phyloP scores from a whole-genome alignment of 2,113 vertebrate genomes.

The Scortum barcoo region DNA sequence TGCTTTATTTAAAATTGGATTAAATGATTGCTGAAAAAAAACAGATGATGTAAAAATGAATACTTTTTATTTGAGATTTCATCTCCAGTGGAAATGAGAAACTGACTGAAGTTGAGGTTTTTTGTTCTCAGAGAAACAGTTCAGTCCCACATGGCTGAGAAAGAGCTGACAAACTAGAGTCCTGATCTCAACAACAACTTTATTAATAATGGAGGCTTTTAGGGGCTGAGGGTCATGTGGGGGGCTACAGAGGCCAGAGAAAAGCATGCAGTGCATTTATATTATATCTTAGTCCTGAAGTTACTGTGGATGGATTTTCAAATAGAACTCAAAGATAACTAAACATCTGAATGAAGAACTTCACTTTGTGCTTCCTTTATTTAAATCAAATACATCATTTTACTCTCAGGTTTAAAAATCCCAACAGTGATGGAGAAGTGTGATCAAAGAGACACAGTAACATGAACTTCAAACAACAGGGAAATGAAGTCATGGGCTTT shows the following conservation, averaged over 20 bases:
- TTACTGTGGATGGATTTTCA: not conserved
- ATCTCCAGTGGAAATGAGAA: not conserved
- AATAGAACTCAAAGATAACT: not conserved
- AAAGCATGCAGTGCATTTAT: constrained; percentile 8
- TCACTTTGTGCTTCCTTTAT: too few species aligned
- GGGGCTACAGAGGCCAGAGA: not conserved
- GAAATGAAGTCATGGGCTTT: constrained; percentile 24
- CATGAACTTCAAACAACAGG: not conserved
- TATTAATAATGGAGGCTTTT: constrained; percentile 30
- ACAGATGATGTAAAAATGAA: not conserved
- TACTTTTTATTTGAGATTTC: not conserved
- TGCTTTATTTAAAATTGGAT: not conserved
- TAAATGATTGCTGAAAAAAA: not conserved
- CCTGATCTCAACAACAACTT: not conserved
- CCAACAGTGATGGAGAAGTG: not conserved
- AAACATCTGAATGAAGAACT: not conserved
- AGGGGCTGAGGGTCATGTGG: not conserved
- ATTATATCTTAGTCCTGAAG: not conserved
- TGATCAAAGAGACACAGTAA: constrained; percentile 13
- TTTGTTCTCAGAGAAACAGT: not conserved
- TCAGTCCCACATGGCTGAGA: constrained; percentile 5
- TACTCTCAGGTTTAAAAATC: not conserved
- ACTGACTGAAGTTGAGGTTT: not conserved
- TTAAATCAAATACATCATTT: not conserved
- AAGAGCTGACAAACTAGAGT: not conserved